Conservation (phyloP, 2,797 vertebrate genomes). For the Aeoliscus strigatus region DNA sequence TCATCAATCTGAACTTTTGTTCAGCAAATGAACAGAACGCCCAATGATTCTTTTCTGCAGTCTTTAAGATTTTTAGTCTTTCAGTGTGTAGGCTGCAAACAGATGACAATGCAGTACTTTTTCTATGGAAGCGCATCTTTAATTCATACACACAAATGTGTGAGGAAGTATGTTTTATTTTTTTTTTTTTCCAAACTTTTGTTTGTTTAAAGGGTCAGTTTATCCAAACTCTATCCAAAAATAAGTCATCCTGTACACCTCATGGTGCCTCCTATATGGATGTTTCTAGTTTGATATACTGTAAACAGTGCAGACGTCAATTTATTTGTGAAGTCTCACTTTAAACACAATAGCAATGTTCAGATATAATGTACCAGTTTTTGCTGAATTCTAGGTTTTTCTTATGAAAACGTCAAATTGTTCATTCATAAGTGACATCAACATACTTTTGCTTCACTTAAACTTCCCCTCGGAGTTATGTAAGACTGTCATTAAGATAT, state of each 20-base stretch:
- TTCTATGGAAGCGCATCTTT: background rate
- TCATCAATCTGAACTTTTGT: background rate
- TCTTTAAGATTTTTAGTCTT: background rate
- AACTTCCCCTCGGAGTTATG: background rate
- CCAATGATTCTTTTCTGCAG: background rate
- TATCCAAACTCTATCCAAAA: background rate
- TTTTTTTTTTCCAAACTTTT: background rate
- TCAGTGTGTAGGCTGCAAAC: background rate
- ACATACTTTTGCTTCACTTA: background rate
- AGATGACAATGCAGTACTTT: background rate
- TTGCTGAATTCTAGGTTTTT: too few relatives aligned
- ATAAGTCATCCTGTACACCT: background rate
- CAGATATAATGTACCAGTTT: too few relatives aligned
- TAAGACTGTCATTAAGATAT: conserved; percentile 25
- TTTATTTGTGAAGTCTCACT: background rate
- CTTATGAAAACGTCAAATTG: background rate
- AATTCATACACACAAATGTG: background rate
- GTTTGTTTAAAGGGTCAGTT: background rate
- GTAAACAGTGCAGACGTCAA: background rate
- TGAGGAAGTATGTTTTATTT: conserved; percentile 1
- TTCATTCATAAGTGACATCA: too few relatives aligned
- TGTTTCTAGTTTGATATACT: too few relatives aligned
- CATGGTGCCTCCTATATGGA: background rate
- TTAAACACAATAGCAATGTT: background rate
- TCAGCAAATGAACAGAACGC: too few relatives aligned